Evolutionary conservation across 2,113 vertebrate species (phyloP).

Genomic region (Hippocampus guttulatus): DNA sequence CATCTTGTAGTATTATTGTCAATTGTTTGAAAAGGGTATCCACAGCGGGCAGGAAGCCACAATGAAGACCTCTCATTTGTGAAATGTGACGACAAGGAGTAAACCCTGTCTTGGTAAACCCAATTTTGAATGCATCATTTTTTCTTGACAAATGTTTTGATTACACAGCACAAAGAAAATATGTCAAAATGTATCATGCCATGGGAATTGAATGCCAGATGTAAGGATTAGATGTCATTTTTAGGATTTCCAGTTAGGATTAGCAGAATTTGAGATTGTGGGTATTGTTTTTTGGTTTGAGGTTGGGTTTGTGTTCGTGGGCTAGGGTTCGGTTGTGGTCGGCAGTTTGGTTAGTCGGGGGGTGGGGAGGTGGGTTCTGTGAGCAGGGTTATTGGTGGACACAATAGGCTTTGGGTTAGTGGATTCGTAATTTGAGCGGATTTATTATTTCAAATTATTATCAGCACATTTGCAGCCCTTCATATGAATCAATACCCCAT

Average conservation of each 20-base stretch:
- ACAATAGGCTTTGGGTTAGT: background rate
- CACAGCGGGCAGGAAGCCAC: background rate
- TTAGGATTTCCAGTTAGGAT: background rate
- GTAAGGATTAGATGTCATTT: too few species aligned
- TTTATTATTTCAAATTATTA: too few species aligned
- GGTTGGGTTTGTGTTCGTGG: background rate
- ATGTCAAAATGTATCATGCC: too few species aligned
- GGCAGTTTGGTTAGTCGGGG: background rate
- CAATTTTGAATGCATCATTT: background rate
- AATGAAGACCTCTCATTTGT: background rate
- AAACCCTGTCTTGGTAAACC: background rate
- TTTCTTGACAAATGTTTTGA: too few species aligned
- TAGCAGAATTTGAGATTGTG: background rate
- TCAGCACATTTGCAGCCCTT: too few species aligned
- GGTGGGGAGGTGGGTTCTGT: too few species aligned
- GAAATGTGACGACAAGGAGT: background rate
- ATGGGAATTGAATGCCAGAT: too few species aligned
- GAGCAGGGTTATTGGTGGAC: too few species aligned
- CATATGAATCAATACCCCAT: background rate
- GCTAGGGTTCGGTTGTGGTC: background rate
- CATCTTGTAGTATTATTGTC: background rate
- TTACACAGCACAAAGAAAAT: too few species aligned
- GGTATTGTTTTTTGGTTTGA: background rate
- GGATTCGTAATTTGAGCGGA: background rate
- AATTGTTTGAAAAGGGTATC: background rate